Conservation (phyloP, 1,140 invertebrate species). For the Helicoverpa armigera region DNA sequence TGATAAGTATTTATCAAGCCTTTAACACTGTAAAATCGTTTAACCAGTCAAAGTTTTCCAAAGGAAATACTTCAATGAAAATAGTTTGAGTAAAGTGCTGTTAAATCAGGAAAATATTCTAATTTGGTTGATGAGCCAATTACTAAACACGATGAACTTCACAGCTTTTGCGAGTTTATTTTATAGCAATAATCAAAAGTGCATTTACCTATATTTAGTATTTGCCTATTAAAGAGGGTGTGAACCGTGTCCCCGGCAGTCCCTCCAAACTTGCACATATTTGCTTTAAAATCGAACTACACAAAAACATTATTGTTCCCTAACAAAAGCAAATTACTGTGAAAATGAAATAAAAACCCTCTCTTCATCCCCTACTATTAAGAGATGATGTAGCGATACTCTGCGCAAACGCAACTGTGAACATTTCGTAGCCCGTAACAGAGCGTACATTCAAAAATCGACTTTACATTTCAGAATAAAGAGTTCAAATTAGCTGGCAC, state of each 20-base stretch:
- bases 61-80: no score
- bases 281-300: constrained; percentile 83
- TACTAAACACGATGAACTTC: neutral
- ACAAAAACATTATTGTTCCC: constrained; percentile 81
- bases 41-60: no score
- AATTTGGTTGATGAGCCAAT: no score
- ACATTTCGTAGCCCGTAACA: constrained; percentile 60
- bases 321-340: constrained; percentile 85
- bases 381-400: constrained; percentile 84
- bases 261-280: constrained; percentile 75
- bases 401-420: constrained; percentile 75
- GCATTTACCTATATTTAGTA: constrained; percentile 55
- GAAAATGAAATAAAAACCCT: constrained; percentile 84
- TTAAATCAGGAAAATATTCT: no score
- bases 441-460: constrained; percentile 55
- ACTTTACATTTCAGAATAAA: constrained; percentile 50
- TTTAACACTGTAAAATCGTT: no score
- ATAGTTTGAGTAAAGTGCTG: no score
- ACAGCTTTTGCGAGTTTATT: neutral
- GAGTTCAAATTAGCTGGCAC: constrained; percentile 37
- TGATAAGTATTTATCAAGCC: no score
- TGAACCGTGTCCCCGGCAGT: constrained; percentile 77
- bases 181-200: constrained; percentile 30
- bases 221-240: constrained; percentile 71
- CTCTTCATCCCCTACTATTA: constrained; percentile 83